Percentiles rank a stretch among this genome's conserved stretches.
These are phyloP conservation scores for Hirtodrosophila alboralis DNA, from an alignment of 2,888 invertebrate genomes.

Conservation along the genomic window DNA sequence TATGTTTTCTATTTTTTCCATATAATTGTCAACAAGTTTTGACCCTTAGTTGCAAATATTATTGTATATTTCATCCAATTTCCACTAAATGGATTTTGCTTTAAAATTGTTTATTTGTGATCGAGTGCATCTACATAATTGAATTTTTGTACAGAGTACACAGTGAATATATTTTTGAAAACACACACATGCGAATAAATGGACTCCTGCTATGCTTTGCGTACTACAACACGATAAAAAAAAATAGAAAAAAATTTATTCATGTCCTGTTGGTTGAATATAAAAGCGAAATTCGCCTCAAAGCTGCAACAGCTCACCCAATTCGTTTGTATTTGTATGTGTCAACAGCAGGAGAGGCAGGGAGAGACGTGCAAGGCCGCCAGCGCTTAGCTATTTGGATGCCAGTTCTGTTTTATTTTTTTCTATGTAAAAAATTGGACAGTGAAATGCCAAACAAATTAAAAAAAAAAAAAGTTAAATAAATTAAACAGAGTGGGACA, in stretches of 20 bases:
- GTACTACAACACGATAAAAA: too few relatives aligned
- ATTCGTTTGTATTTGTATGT: conserved; percentile 48
- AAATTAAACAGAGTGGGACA: conserved; percentile 10
- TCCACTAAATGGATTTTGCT: conserved; percentile 18
- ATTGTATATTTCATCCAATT: not conserved
- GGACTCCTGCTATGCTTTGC: conserved; percentile 7
- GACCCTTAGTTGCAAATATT: too few relatives aligned
- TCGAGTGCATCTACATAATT: conserved; percentile 17
- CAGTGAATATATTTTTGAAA: conserved; percentile 22
- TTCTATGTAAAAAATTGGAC: conserved; percentile 39
- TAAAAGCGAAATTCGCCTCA: conserved; percentile 26
- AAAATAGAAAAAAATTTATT: conserved; percentile 15
- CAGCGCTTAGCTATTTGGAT: conserved; percentile 50
- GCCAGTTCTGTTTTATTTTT: conserved; percentile 35
- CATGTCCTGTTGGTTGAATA: conserved; percentile 27
- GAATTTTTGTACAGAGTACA: conserved; percentile 5
- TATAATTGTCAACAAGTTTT: too few relatives aligned
- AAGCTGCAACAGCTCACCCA: conserved; percentile 22
- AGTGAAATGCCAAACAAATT: conserved; percentile 26
- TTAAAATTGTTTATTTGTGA: conserved; percentile 30
- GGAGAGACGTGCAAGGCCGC: conserved; percentile 22
- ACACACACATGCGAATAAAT: conserved; percentile 24
- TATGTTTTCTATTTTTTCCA: too few relatives aligned
- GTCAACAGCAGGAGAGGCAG: conserved; percentile 30
- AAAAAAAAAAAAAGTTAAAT: conserved; percentile 14